Evolutionary conservation across 2,113 vertebrate species (phyloP), one percentile per base, ranked within the genome.

Genomic region (Ammodytes marinus): DNA sequence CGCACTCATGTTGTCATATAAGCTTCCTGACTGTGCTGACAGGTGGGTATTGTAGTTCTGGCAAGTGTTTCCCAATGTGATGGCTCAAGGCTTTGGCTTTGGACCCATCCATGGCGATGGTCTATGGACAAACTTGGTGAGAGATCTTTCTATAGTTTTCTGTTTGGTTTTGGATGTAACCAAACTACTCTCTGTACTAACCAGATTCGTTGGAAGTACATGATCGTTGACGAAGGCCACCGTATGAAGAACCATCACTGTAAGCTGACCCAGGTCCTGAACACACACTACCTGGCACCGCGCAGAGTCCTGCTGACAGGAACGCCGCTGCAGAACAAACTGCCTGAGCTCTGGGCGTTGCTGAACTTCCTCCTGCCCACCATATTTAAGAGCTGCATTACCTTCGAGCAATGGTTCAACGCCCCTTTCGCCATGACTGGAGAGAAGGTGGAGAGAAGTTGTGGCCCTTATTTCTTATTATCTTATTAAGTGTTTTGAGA

Each of bases 191-290:
- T 58, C 59, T 10, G 0, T 94, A 0, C 10, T 42, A 42, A 92
- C 0, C 91, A 99, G 98, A 97, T 99, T 85, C 98, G 98, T 2
- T 99, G 98, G 98, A 99, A 99, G 91, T 99, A 99, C 92, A 99
- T 99, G 98, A 99, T 99, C 0, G 98, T 99, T 75, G 98, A 99
- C 0, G 98, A 99, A 81, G 98, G 98, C 19, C 98, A 99, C 90
- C 94, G 98, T 0, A 99, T 99, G 98, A 99, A 99, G 92, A 99
- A 99, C 93, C 98, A 99, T 80, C 98, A 99, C 94, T 99, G 98
- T 91, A 99, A 98, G 59, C 97, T 99, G 40, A 99, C 98, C 0
- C 98, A 99, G 93, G 98, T 99, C 53, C 95, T 99, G 19, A 99
- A 99, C 94, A 99, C 98, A 0, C 98, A 99, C 94, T 99, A 99